A percentile compares a stretch with the other conserved stretches of the same genome.
phyloP scores from a whole-genome alignment of 2,888 invertebrate species.

The Oxyscelio sp. region DNA sequence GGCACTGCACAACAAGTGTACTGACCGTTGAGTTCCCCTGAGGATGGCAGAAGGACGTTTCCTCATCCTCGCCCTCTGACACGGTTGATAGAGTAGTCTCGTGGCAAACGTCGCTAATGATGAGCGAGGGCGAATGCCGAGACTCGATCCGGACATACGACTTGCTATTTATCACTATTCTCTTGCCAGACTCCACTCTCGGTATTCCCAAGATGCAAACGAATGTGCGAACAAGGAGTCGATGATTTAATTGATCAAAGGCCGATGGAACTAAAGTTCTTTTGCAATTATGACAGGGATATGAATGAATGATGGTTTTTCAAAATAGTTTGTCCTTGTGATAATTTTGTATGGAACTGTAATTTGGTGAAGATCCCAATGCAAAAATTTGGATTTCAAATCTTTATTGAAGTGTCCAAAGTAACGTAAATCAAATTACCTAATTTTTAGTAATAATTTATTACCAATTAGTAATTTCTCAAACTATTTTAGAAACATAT shows the following conservation, averaged over 20 bases:
- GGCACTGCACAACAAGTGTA: slow-evolving; percentile 70
- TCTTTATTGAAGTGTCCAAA: too few relatives aligned
- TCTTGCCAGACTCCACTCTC: slow-evolving; percentile 69
- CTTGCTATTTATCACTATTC: slow-evolving; percentile 82
- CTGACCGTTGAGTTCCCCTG: slow-evolving; percentile 78
- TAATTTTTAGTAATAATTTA: too few relatives aligned
- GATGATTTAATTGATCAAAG: slow-evolving; percentile 60
- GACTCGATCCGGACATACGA: slow-evolving; percentile 80
- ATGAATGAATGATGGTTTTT: slow-evolving; percentile 5
- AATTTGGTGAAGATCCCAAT: too few relatives aligned
- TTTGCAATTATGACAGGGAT: slow-evolving; percentile 14
- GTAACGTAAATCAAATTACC: too few relatives aligned
- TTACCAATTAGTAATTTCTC: too few relatives aligned
- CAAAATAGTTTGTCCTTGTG: too few relatives aligned
- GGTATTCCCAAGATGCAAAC: slow-evolving; percentile 81
- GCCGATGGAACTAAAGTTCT: slow-evolving; percentile 18
- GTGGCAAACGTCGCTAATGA: slow-evolving; percentile 82
- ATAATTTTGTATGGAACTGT: too few relatives aligned
- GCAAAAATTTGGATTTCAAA: too few relatives aligned
- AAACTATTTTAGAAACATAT: too few relatives aligned
- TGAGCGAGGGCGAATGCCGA: slow-evolving; percentile 78
- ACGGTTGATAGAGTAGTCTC: slow-evolving; percentile 84
- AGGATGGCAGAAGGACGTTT: slow-evolving; percentile 73
- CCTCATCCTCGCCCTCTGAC: slow-evolving; percentile 79
- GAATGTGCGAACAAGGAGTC: slow-evolving; percentile 74